Evolutionary conservation across 2,888 invertebrate species (phyloP).

Genomic region (Pterobdella sp.): DNA sequence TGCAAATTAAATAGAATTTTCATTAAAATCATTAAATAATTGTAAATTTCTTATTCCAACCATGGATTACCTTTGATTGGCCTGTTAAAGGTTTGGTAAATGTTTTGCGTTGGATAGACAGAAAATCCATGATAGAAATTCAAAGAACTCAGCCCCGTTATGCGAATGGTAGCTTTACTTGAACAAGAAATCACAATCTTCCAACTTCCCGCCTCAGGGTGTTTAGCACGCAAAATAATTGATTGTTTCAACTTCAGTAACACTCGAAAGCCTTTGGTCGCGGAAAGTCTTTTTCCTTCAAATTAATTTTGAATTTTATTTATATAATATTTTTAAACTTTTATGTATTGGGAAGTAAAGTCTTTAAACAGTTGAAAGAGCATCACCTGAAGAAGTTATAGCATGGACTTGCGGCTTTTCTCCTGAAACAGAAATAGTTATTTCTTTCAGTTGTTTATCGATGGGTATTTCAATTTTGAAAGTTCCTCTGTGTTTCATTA

Average conservation of each 20-base stretch:
- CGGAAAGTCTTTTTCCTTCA: constrained; percentile 31
- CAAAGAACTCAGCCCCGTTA: constrained; percentile 62
- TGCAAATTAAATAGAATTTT: constrained; percentile 34
- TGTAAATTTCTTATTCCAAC: neutral
- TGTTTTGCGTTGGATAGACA: constrained; percentile 53
- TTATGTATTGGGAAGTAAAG: no score
- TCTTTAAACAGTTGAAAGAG: neutral
- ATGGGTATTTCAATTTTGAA: constrained; percentile 55
- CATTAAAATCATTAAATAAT: neutral
- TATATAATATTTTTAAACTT: no score
- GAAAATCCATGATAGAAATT: constrained; percentile 66
- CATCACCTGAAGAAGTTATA: constrained; percentile 52
- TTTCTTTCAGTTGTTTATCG: constrained; percentile 61
- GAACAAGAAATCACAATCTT: constrained; percentile 53
- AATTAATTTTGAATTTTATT: neutral
- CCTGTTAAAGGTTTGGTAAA: constrained; percentile 57
- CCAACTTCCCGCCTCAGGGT: constrained; percentile 65
- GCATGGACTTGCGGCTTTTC: constrained; percentile 61
- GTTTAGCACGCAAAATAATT: constrained; percentile 60
- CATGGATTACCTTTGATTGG: constrained; percentile 57
- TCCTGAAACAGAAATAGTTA: constrained; percentile 66
- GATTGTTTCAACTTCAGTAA: constrained; percentile 59
- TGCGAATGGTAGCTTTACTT: constrained; percentile 61
- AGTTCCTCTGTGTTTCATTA: constrained; percentile 46
- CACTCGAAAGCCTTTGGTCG: constrained; percentile 39